A percentile compares a stretch with the other conserved stretches of the same genome.
These are phyloP conservation scores for Girardinus metallicus DNA, from an alignment of 2,797 vertebrate species.

Conservation along the genomic window DNA sequence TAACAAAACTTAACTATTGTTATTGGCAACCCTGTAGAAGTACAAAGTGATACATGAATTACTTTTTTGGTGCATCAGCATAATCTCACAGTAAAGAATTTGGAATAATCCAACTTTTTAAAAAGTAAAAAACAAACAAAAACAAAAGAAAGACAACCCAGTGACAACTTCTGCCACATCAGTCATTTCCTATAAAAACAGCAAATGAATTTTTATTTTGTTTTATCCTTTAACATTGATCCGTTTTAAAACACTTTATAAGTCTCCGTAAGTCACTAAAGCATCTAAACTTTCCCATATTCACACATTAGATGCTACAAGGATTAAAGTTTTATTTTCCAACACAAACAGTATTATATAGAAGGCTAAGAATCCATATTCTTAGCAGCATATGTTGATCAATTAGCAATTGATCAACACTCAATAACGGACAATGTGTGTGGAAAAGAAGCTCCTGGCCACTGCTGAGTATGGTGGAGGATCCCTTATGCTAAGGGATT, in stretches of 20 bases:
- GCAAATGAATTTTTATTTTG: not conserved
- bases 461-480: not conserved
- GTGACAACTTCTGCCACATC: not conserved
- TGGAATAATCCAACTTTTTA: not conserved
- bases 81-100: not conserved
- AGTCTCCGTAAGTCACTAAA: not conserved
- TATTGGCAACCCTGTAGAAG: not conserved
- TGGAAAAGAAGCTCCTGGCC: not conserved
- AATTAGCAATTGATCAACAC: not conserved
- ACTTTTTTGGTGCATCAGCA: not conserved
- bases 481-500: not conserved
- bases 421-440: not conserved
- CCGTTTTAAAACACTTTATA: not conserved
- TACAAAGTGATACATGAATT: not conserved
- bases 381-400: too few species aligned
- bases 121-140: too few species aligned
- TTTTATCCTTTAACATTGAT: not conserved
- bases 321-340: not conserved
- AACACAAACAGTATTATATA: not conserved
- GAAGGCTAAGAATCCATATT: not conserved
- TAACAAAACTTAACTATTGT: slow-evolving; percentile 15
- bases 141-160: not conserved
- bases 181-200: not conserved
- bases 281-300: not conserved
- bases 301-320: not conserved